phyloP scores from a whole-genome alignment of 2,113 vertebrate genomes.

The Ctenomys sociabilis region DNA sequence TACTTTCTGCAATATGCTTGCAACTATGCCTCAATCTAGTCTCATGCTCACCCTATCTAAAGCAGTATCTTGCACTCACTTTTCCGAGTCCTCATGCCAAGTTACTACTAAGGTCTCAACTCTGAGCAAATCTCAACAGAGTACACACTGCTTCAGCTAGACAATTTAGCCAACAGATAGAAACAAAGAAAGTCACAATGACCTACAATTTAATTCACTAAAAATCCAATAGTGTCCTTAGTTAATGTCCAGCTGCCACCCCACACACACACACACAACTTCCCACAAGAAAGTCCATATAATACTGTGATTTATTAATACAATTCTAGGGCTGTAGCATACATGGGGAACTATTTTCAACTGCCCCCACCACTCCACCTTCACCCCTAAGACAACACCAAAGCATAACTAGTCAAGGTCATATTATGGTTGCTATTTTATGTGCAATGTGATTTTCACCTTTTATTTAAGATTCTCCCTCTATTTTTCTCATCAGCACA shows the following conservation, averaged over 20 bases:
- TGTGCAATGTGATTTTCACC: background rate
- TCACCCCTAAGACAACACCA: background rate
- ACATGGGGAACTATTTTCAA: background rate
- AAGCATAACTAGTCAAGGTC: background rate
- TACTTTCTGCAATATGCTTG: slow-evolving; percentile 12
- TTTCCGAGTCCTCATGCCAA: slow-evolving; percentile 69
- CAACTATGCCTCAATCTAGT: slow-evolving; percentile 24
- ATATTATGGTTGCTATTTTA: background rate
- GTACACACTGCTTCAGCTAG: slow-evolving; percentile 41
- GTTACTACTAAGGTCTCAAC: slow-evolving; percentile 55
- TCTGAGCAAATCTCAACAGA: slow-evolving; percentile 48
- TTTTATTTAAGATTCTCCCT: background rate
- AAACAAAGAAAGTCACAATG: slow-evolving; percentile 49
- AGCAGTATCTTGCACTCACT: slow-evolving; percentile 46
- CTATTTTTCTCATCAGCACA: background rate
- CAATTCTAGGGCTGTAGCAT: background rate
- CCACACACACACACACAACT: background rate
- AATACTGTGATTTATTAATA: background rate
- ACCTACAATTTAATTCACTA: background rate
- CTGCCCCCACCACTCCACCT: background rate
- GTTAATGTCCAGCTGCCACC: background rate
- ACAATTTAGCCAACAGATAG: slow-evolving; percentile 18
- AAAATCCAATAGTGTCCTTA: background rate
- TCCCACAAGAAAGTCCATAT: background rate
- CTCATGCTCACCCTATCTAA: slow-evolving; percentile 42